phyloP scores from a whole-genome alignment of 1,140 invertebrate genomes.

The Drosophila repletoides region DNA sequence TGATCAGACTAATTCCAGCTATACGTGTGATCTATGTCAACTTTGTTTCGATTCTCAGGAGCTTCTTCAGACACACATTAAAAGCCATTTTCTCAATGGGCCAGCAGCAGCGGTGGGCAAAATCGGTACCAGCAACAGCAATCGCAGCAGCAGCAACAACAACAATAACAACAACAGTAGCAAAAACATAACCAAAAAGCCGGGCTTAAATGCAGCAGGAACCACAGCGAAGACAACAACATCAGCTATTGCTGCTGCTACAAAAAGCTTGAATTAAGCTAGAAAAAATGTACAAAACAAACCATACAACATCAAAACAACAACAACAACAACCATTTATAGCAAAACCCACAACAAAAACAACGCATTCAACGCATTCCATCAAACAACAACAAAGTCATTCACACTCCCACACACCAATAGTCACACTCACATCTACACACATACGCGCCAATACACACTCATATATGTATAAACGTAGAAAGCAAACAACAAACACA shows the following conservation, averaged over 20 bases:
- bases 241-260: not conserved
- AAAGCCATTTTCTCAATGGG: constrained; percentile 79
- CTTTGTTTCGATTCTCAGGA: constrained; percentile 80
- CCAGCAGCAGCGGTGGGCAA: constrained; percentile 22
- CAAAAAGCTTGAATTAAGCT: too few relatives aligned
- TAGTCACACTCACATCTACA: not conserved
- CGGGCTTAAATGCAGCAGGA: not conserved
- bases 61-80: constrained; percentile 78
- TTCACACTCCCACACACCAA: too few relatives aligned
- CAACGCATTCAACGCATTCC: too few relatives aligned
- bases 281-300: too few relatives aligned
- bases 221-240: not conserved
- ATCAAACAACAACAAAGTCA: not conserved
- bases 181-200: constrained; percentile 34
- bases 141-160: not conserved
- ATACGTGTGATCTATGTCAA: constrained; percentile 81
- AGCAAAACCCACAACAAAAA: constrained; percentile 2
- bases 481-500: too few relatives aligned
- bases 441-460: too few relatives aligned
- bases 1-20: constrained; percentile 61
- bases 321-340: not conserved
- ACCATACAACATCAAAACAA: too few relatives aligned
- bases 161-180: constrained; percentile 18
- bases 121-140: not conserved
- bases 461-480: too few relatives aligned